Evolutionary conservation across 2,797 vertebrate genomes (phyloP).

Genomic region (Eulemur rubriventer): DNA sequence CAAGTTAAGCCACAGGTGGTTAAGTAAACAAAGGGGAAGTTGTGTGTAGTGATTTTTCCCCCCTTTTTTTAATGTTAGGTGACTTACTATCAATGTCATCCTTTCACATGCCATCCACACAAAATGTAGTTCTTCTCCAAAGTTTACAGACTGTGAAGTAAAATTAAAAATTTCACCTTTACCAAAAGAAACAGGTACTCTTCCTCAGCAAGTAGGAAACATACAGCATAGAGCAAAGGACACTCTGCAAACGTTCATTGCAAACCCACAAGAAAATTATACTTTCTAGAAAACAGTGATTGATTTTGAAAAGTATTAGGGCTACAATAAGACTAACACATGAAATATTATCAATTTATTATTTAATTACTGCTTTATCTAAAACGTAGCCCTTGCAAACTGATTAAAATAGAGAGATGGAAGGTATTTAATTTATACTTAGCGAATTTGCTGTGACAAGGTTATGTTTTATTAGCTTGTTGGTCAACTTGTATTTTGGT

Average conservation of each 20-base stretch:
- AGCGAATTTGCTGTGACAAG: conserved; percentile 45
- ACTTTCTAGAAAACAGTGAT: neutral
- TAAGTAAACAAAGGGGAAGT: too few relatives aligned
- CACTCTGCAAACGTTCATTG: neutral
- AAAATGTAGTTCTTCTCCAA: neutral
- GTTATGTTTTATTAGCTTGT: conserved; percentile 40
- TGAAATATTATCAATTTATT: conserved; percentile 24
- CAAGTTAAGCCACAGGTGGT: too few relatives aligned
- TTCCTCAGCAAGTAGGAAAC: neutral
- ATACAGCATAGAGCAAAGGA: neutral
- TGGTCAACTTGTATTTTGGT: conserved; percentile 51
- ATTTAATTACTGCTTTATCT: conserved; percentile 18
- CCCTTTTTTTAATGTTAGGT: too few relatives aligned
- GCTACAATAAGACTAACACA: neutral
- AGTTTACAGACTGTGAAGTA: neutral
- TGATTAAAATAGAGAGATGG: neutral
- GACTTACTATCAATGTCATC: too few relatives aligned
- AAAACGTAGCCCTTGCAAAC: neutral
- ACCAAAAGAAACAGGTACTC: neutral
- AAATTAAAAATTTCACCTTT: neutral
- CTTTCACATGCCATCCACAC: too few relatives aligned
- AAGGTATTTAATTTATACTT: conserved; percentile 42
- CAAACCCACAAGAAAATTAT: neutral
- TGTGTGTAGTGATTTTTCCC: too few relatives aligned
- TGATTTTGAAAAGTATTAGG: neutral